A percentile compares a stretch with the other conserved stretches of the same genome.
Conservation (phyloP, 2,888 invertebrate species). For the Netelia virgata region DNA sequence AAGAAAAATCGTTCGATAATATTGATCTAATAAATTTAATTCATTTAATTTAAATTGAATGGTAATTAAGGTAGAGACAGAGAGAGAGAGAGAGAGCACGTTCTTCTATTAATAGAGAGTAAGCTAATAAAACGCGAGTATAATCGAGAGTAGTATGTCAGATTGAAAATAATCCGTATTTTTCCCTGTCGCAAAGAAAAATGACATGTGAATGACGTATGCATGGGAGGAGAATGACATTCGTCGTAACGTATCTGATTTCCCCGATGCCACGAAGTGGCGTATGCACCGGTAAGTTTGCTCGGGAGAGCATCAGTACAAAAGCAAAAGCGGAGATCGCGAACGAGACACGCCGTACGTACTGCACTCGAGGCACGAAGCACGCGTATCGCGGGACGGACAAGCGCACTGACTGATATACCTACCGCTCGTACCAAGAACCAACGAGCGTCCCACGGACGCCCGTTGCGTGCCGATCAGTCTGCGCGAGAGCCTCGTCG, state of each 20-base stretch:
- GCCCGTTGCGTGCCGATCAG: conserved; percentile 74
- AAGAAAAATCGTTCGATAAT: too few species aligned
- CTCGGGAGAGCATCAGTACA: neutral
- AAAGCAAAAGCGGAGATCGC: neutral
- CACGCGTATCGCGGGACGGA: conserved; percentile 63
- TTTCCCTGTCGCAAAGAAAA: neutral
- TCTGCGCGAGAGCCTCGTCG: conserved; percentile 78
- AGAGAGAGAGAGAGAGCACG: neutral
- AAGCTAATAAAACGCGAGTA: conserved; percentile 18
- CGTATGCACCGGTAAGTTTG: neutral
- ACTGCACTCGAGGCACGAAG: conserved; percentile 75
- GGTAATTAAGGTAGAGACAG: neutral
- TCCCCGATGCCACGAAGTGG: conserved; percentile 1
- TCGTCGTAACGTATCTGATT: conserved; percentile 29
- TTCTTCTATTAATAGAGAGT: neutral
- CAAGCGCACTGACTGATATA: too few species aligned
- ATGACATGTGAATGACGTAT: conserved; percentile 56
- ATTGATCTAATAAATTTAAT: too few species aligned
- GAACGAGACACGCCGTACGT: conserved; percentile 33
- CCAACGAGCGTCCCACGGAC: conserved; percentile 66
- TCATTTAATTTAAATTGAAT: too few species aligned
- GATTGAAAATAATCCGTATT: neutral
- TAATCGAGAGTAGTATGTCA: conserved; percentile 22
- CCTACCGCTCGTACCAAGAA: conserved; percentile 18
- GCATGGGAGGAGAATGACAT: conserved; percentile 57